Evolutionary conservation across 2,113 vertebrate genomes (phyloP).

Genomic region (Heptranchias perlo): DNA sequence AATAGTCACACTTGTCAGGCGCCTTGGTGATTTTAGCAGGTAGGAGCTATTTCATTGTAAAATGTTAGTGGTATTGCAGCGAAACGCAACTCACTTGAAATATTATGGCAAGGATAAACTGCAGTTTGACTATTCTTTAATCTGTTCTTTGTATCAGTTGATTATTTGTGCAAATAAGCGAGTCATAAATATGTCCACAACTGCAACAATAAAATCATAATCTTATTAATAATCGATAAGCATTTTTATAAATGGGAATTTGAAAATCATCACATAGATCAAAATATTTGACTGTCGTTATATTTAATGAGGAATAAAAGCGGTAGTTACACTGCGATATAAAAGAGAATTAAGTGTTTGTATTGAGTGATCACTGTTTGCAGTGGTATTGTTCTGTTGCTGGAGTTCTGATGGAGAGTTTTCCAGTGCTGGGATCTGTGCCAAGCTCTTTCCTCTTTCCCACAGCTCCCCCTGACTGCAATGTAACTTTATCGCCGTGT

Average conservation of each 20-base stretch:
- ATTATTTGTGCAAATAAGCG: not conserved
- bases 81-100: not conserved
- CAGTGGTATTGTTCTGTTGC: slow-evolving; percentile 33
- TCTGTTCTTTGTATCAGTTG: not conserved
- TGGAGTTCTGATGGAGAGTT: slow-evolving; percentile 45
- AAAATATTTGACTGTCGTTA: not conserved
- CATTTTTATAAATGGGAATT: not conserved
- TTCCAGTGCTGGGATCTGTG: slow-evolving; percentile 46
- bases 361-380: not conserved
- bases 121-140: not conserved
- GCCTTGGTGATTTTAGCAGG: not conserved
- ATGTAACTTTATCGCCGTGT: slow-evolving; percentile 61
- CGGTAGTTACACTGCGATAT: not conserved
- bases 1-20: not conserved
- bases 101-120: not conserved
- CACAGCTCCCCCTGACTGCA: slow-evolving; percentile 53
- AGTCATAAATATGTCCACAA: not conserved
- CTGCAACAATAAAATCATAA: not conserved
- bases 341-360: slow-evolving; percentile 2
- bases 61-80: not conserved
- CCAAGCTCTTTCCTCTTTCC: slow-evolving; percentile 53
- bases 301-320: not conserved
- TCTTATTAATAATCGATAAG: not conserved
- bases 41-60: not conserved
- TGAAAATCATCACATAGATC: not conserved